Percentiles rank a stretch among this genome's conserved stretches.
These are phyloP conservation scores for Brachionichthys hirsutus DNA, from an alignment of 2,113 vertebrate species.

Conservation along the genomic window DNA sequence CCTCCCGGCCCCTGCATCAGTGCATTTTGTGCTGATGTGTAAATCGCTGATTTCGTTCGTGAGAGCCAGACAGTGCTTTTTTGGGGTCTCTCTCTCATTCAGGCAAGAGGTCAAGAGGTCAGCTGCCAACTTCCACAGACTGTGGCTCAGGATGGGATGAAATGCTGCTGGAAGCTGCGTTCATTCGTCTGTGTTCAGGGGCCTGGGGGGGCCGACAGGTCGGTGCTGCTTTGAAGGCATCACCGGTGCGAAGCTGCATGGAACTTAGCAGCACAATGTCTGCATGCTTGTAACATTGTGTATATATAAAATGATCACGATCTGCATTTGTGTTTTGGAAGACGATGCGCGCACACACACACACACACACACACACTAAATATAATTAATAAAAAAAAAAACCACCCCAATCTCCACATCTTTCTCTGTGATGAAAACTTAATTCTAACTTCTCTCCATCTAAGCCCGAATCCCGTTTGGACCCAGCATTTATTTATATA, in stretches of 20 bases:
- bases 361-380: too few relatives aligned
- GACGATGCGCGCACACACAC: constrained; percentile 46
- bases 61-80: constrained; percentile 31
- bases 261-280: too few relatives aligned
- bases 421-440: constrained; percentile 43
- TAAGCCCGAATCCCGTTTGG: constrained; percentile 4
- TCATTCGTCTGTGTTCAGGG: constrained; percentile 7
- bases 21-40: constrained; percentile 38
- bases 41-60: constrained; percentile 68
- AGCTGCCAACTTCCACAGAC: constrained; percentile 4
- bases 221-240: constrained; percentile 6
- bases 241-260: too few relatives aligned
- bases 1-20: constrained; percentile 8
- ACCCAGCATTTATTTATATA: too few relatives aligned
- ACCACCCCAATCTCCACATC: constrained; percentile 41
- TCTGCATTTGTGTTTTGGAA: too few relatives aligned
- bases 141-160: not conserved
- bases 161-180: not conserved
- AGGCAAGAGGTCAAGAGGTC: constrained; percentile 6
- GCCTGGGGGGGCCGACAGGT: constrained; percentile 14
- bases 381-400: too few relatives aligned
- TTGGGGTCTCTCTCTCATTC: constrained; percentile 10
- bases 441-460: constrained; percentile 56
- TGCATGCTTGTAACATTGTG: too few relatives aligned
- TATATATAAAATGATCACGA: too few relatives aligned